Evolutionary conservation across 1,140 invertebrate species (phyloP).

Genomic region (Cotesia vestalis): DNA sequence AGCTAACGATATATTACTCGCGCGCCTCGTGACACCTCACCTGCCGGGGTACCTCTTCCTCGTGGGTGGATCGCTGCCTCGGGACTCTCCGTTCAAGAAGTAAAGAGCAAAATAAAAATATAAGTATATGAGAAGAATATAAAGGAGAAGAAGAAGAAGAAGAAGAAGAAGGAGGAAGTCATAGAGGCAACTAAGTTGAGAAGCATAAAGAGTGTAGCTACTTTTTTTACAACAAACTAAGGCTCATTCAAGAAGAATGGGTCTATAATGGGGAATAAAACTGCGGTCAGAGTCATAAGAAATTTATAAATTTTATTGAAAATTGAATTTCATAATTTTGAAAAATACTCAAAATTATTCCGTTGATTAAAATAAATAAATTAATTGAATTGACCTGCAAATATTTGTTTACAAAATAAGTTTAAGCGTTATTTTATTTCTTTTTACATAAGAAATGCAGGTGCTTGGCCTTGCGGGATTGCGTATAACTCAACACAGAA

Average conservation of each 20-base stretch:
- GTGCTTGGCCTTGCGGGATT: not conserved
- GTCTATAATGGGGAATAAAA: not conserved
- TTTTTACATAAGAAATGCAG: conserved; percentile 15
- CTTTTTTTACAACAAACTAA: conserved; percentile 45
- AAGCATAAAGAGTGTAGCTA: conserved; percentile 13
- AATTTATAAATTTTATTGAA: too few relatives aligned
- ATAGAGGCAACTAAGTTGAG: not conserved
- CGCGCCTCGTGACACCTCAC: conserved; percentile 65
- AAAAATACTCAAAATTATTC: too few relatives aligned
- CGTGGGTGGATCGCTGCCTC: conserved; percentile 59
- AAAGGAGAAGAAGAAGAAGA: not conserved
- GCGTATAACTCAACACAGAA: not conserved
- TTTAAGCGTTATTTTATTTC: too few relatives aligned
- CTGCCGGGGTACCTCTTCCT: conserved; percentile 62
- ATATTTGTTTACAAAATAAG: too few relatives aligned
- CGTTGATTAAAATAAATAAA: too few relatives aligned
- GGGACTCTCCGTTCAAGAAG: not conserved
- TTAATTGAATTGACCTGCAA: too few relatives aligned
- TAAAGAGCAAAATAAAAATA: too few relatives aligned
- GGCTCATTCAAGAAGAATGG: conserved; percentile 39
- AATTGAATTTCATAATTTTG: too few relatives aligned
- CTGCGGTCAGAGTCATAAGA: too few relatives aligned
- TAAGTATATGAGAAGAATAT: too few relatives aligned
- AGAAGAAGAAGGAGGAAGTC: not conserved
- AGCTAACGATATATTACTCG: conserved; percentile 64